These are phyloP conservation scores for Phlogophora meticulosa DNA, from an alignment of 2,888 invertebrate species.

Conservation along the genomic window DNA sequence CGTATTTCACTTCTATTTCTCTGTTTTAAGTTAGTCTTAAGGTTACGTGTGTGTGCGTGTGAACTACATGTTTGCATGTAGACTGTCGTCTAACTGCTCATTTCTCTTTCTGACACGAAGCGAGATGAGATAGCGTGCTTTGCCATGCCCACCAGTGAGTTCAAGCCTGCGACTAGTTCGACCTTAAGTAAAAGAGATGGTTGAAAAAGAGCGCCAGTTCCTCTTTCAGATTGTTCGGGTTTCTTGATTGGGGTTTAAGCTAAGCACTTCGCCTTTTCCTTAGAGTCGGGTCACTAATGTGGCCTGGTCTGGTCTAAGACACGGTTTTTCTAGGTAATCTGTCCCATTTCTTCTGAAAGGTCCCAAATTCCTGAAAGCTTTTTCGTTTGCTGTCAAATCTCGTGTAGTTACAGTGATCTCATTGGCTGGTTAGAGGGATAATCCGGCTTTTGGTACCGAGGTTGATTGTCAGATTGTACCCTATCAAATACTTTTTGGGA, in stretches of 20 bases:
- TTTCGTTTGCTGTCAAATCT: background rate
- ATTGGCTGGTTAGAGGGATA: background rate
- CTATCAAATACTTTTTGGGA: background rate
- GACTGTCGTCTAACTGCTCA: too few relatives aligned
- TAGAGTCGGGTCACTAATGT: too few relatives aligned
- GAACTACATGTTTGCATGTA: background rate
- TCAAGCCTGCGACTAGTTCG: too few relatives aligned
- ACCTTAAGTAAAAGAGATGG: background rate
- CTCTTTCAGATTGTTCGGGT: too few relatives aligned
- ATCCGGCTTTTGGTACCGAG: background rate
- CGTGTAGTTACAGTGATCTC: background rate
- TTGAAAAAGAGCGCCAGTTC: background rate
- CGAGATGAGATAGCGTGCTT: too few relatives aligned
- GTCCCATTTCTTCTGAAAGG: background rate
- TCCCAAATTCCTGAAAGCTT: background rate
- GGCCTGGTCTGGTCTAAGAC: background rate
- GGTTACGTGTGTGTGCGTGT: background rate
- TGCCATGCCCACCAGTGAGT: too few relatives aligned
- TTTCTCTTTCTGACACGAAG: too few relatives aligned
- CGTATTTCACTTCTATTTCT: constrained; percentile 4
- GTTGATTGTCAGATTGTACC: background rate
- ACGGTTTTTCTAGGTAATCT: constrained; percentile 7
- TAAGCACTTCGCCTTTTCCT: too few relatives aligned
- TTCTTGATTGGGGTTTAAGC: too few relatives aligned
- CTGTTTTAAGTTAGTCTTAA: constrained; percentile 2